These are phyloP conservation scores for Otocyon megalotis DNA, from an alignment of 2,113 vertebrate species.

Conservation along the genomic window DNA sequence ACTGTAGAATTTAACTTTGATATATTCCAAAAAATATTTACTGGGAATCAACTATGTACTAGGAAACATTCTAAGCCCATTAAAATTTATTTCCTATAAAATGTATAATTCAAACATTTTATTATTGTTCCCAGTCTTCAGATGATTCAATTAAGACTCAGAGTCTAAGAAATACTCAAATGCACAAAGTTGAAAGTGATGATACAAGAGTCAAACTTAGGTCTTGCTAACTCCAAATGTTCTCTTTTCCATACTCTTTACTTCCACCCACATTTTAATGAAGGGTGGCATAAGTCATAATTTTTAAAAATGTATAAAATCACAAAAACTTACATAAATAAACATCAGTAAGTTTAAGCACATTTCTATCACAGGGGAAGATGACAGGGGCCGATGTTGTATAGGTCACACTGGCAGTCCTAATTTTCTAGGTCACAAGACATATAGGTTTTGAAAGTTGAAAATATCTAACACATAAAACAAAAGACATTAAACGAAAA, in stretches of 20 bases:
- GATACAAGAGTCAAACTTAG: not conserved
- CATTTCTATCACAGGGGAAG: not conserved
- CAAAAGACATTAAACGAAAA: not conserved
- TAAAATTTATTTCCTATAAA: not conserved
- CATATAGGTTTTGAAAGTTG: not conserved
- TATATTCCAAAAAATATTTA: not conserved
- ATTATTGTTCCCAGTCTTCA: not conserved
- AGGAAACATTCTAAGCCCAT: not conserved
- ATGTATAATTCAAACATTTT: not conserved
- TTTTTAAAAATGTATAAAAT: not conserved
- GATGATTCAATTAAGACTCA: not conserved
- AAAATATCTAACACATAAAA: not conserved
- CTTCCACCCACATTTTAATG: not conserved
- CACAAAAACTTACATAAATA: not conserved
- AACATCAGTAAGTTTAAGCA: not conserved
- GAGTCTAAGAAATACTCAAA: not conserved
- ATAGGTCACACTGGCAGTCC: not conserved
- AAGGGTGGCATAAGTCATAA: not conserved
- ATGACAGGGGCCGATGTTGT: not conserved
- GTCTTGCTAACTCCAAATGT: conserved; percentile 17
- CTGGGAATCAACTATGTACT: not conserved
- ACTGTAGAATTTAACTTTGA: not conserved
- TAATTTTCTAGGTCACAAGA: not conserved
- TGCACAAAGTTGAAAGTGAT: not conserved
- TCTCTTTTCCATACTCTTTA: not conserved